Evolutionary conservation across 1,140 invertebrate genomes (phyloP), one percentile per base, ranked within the genome.

Genomic region (Drosophila nikananu): DNA sequence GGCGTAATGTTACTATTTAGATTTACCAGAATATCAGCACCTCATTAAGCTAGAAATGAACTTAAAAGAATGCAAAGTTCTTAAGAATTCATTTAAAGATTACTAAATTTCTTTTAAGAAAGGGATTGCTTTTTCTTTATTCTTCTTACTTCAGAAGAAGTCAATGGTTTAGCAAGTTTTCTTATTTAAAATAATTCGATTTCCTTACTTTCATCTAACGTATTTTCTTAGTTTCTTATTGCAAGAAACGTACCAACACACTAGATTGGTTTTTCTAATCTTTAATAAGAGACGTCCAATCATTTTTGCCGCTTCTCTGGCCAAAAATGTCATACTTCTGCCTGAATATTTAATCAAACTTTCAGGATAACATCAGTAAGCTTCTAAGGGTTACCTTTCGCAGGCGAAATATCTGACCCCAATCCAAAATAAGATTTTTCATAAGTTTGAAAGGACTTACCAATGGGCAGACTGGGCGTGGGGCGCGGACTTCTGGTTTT

Each of bases 401-500:
- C 7, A 35, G 32, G 32, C 10, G 2, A 35, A 35, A 5, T 10
- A 35, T 37, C 12, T 37, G 35, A 37, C 35, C 35, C 13, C 21
- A 23, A 6, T 2, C 46, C 21, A 7, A 48, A 46, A 12, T 9
- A 19, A 19, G 17, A 17, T 0, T 12, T 30, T 13, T 27, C 4
- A 4, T 6, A 4, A 7, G 15, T 10, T n/a, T n/a, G n/a, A n/a
- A n/a, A 19, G n/a, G 5, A 77, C 83, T 86, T 68, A 87, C 83
- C 35, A 35, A 87, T 80, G 25, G 86, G 75, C 71, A 89, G 64
- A 68, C 32, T 79, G 58, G 83, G 83, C 42, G 83, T 86, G 42
- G 44, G 63, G 52, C 86, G 86, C 58, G 48, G 44, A 54, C n/a
- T 70, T 39, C 81, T 76, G 15, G 70, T 76, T 25, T 81, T 76